Evolutionary conservation across 1,140 invertebrate genomes (phyloP).

Genomic region (Pectinophora gossypiella): DNA sequence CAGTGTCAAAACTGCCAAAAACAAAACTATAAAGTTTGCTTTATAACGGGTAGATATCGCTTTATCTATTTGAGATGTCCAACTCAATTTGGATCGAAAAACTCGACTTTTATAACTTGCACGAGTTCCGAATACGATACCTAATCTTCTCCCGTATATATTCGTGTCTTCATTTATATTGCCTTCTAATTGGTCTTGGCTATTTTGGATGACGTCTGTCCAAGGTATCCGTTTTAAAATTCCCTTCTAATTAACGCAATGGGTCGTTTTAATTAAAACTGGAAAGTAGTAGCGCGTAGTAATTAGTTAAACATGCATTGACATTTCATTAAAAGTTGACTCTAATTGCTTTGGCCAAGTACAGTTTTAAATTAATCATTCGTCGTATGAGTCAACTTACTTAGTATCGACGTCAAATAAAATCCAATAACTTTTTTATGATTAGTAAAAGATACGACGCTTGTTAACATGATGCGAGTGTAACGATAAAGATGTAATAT

Average conservation of each 20-base stretch:
- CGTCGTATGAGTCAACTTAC: slow-evolving; percentile 24
- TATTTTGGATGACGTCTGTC: neutral
- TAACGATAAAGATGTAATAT: slow-evolving; percentile 42
- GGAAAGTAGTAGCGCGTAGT: slow-evolving; percentile 17
- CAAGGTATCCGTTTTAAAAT: neutral
- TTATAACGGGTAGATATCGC: slow-evolving; percentile 63
- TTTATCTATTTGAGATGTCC: slow-evolving; percentile 70
- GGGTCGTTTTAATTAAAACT: slow-evolving; percentile 24
- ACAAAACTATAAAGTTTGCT: slow-evolving; percentile 76
- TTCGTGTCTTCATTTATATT: neutral
- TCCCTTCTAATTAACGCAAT: slow-evolving; percentile 16
- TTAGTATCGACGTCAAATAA: slow-evolving; percentile 23
- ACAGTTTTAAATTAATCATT: slow-evolving; percentile 29
- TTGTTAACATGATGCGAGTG: slow-evolving; percentile 40
- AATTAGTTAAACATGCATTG: slow-evolving; percentile 32
- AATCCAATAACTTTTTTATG: slow-evolving; percentile 44
- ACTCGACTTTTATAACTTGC: slow-evolving; percentile 39
- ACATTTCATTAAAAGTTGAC: slow-evolving; percentile 28
- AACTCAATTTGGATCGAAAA: slow-evolving; percentile 59
- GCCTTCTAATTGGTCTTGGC: neutral
- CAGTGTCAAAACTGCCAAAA: slow-evolving; percentile 74
- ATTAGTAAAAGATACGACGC: slow-evolving; percentile 45
- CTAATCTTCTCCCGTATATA: neutral
- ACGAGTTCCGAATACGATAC: neutral
- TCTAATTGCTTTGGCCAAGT: slow-evolving; percentile 27